Conservation (phyloP, 2,888 invertebrate species). For the Branchellion lobata region DNA sequence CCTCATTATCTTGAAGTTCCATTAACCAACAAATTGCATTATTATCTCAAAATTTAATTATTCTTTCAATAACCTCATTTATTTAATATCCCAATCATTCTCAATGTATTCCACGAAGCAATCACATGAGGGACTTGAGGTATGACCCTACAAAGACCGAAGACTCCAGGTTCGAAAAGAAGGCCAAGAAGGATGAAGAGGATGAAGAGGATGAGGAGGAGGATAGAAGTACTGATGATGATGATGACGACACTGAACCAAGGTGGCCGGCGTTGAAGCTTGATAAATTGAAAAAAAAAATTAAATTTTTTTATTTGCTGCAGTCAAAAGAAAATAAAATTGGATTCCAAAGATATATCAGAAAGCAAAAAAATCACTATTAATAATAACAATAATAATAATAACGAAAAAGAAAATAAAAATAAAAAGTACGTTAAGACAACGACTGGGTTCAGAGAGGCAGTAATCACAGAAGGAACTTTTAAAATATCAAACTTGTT, state of each 20-base stretch:
- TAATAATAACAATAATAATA: slow-evolving; percentile 17
- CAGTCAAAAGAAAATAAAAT: too few species aligned
- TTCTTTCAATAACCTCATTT: too few species aligned
- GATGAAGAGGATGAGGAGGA: background rate
- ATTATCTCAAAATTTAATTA: too few species aligned
- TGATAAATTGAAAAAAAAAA: too few species aligned
- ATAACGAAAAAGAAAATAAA: background rate
- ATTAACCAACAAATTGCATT: too few species aligned
- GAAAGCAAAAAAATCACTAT: background rate
- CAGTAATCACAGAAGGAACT: background rate
- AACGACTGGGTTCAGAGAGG: background rate
- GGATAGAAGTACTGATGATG: too few species aligned
- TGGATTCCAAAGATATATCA: too few species aligned
- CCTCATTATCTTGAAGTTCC: too few species aligned
- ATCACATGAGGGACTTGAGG: slow-evolving; percentile 14
- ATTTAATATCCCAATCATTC: too few species aligned
- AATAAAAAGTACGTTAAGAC: background rate
- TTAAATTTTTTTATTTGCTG: too few species aligned
- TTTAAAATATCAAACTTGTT: slow-evolving; percentile 25
- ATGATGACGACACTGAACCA: background rate
- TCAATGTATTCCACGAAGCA: too few species aligned
- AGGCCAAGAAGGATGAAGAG: background rate
- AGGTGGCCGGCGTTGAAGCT: background rate
- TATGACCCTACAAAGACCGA: slow-evolving; percentile 32
- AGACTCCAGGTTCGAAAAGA: slow-evolving; percentile 4